Conservation (phyloP, 2,888 invertebrate genomes). For the Caenorhabditis sp. region DNA sequence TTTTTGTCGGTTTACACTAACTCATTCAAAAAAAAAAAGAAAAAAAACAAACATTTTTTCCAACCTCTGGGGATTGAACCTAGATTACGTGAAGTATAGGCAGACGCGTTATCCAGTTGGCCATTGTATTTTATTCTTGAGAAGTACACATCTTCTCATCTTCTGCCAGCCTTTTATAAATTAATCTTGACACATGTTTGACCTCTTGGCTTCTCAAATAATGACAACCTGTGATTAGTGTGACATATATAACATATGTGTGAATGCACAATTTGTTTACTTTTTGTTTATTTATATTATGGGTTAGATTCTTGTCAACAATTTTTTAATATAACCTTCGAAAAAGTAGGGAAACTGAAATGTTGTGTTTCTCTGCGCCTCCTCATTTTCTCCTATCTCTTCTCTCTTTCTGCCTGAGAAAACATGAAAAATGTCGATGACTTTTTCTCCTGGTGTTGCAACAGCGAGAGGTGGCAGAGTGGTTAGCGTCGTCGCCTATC, state of each 20-base stretch:
- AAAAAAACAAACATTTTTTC: too few relatives aligned
- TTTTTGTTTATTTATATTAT: not conserved
- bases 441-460: not conserved
- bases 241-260: not conserved
- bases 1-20: too few relatives aligned
- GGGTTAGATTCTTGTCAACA: not conserved
- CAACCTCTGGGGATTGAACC: too few relatives aligned
- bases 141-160: too few relatives aligned
- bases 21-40: too few relatives aligned
- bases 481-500: not conserved
- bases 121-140: too few relatives aligned
- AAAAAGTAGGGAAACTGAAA: too few relatives aligned
- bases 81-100: too few relatives aligned
- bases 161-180: too few relatives aligned
- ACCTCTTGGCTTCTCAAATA: not conserved
- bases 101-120: too few relatives aligned
- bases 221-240: constrained; percentile 3
- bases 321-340: not conserved
- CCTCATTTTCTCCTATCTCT: not conserved
- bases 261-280: not conserved
- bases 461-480: not conserved
- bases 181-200: constrained; percentile 2
- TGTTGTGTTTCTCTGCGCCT: too few relatives aligned
- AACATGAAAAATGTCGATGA: not conserved
- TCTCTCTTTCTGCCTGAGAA: not conserved